Evolutionary conservation across 2,888 invertebrate species (phyloP).

Genomic region (Callinectes sapidus): DNA sequence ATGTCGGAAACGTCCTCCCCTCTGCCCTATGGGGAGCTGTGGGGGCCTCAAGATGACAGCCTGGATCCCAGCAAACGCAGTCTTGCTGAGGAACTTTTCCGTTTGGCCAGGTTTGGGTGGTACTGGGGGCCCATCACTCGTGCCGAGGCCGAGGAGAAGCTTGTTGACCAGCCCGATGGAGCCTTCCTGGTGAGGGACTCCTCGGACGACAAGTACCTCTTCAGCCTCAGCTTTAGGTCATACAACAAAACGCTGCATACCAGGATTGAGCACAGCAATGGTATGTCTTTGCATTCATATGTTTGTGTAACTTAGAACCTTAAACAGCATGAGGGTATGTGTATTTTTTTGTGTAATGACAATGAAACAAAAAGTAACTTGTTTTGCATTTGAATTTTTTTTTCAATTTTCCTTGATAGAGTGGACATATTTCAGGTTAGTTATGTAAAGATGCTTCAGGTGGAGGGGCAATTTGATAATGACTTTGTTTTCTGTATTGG

Average conservation of each 20-base stretch:
- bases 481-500: neutral
- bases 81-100: slow-evolving; percentile 64
- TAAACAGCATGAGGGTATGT: no score
- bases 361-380: no score
- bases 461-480: neutral
- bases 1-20: slow-evolving; percentile 64
- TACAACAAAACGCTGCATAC: slow-evolving; percentile 84
- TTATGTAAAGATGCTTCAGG: no score
- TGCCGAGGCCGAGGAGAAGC: slow-evolving; percentile 83
- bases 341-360: no score
- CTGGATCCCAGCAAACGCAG: slow-evolving; percentile 61
- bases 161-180: slow-evolving; percentile 84
- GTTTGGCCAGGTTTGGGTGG: slow-evolving; percentile 68
- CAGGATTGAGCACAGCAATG: slow-evolving; percentile 84
- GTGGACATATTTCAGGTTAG: no score
- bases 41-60: slow-evolving; percentile 51
- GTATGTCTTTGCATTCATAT: slow-evolving; percentile 75
- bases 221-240: slow-evolving; percentile 84
- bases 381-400: no score
- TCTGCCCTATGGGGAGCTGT: slow-evolving; percentile 47
- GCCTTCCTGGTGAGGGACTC: slow-evolving; percentile 88
- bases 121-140: slow-evolving; percentile 72
- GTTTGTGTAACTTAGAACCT: neutral
- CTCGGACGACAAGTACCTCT: slow-evolving; percentile 83
- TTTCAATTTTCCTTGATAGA: no score